Evolutionary conservation across 2,113 vertebrate genomes (phyloP), one percentile per base, ranked within the genome.

Genomic region (Bos indicus): DNA sequence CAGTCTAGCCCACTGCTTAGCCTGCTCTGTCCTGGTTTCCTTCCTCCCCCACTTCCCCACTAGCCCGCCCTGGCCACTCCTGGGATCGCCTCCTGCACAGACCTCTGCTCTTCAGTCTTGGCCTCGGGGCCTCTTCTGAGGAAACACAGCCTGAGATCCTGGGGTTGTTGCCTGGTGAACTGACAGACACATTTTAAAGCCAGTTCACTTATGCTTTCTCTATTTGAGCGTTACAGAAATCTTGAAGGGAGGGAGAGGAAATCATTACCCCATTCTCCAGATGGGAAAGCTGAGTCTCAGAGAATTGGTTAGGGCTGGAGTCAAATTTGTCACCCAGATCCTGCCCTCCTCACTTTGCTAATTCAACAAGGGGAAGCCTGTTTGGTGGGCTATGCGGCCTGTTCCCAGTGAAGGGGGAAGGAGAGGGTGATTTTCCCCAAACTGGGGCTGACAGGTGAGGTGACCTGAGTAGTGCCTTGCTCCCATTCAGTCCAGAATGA

Each of bases 51-150:
- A 6, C 6, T 33, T 56, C 28, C 59, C 25, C 28, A 5, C 11
- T 1, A 2, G 17, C 11, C 2, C 15, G 10, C 15, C 23, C 26
- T 19, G 46, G 23, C 74, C 1, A 23, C 33, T 28, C 5, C 33
- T 71, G 80, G 4, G 16, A 1, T 62, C 9, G 11, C n/a, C 28
- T 48, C 26, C 33, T 9, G 6, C 5, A 7, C 6, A 46, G 26
- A 80, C 25, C 15, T 26, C 54, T n/a, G 30, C 11, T 6, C 62
- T 11, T 6, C 3, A 4, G 2, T 46, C 52, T 81, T 40, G 6
- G 10, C 43, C 48, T 82, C 1, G 8, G 26, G 43, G 12, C 59
- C 43, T 43, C 14, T 59, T 81, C 16, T 19, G 62, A 52, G 60
- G 21, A 85, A 56, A 30, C 1, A 10, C 26, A 88, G 46, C 40